These are phyloP conservation scores for Drosophila malerkotliana DNA, from an alignment of 1,140 invertebrate genomes.

Conservation along the genomic window DNA sequence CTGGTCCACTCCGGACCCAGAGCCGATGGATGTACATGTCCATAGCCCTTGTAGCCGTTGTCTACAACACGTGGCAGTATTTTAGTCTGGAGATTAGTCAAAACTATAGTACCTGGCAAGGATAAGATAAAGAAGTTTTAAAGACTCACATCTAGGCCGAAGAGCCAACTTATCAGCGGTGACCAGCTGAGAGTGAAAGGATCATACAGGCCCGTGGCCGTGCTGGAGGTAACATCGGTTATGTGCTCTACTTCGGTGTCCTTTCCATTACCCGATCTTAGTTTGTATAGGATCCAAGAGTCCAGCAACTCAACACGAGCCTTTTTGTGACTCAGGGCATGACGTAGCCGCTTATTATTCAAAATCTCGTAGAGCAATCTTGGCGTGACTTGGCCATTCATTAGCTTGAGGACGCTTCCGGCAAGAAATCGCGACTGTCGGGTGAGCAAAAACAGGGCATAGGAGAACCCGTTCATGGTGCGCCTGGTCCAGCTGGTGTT, in stretches of 20 bases:
- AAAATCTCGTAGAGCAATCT: slow-evolving; percentile 91
- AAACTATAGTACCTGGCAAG: not conserved
- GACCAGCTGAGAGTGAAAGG: slow-evolving; percentile 95
- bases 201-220: slow-evolving; percentile 96
- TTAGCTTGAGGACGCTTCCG: slow-evolving; percentile 90
- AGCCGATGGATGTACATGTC: slow-evolving; percentile 86
- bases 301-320: slow-evolving; percentile 96
- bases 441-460: slow-evolving; percentile 90
- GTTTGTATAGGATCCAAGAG: slow-evolving; percentile 95
- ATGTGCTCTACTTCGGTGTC: slow-evolving; percentile 86
- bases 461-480: slow-evolving; percentile 84
- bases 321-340: slow-evolving; percentile 86
- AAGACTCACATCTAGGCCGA: slow-evolving; percentile 88
- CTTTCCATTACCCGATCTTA: slow-evolving; percentile 81
- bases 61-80: slow-evolving; percentile 93
- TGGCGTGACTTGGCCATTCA: slow-evolving; percentile 93
- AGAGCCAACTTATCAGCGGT: slow-evolving; percentile 55
- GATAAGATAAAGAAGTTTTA: not conserved
- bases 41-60: slow-evolving; percentile 90
- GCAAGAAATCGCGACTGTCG: slow-evolving; percentile 92
- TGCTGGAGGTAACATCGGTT: slow-evolving; percentile 94
- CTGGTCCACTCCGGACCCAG: slow-evolving; percentile 87
- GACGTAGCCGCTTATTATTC: slow-evolving; percentile 88
- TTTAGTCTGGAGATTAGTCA: slow-evolving; percentile 84
- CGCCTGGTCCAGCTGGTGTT: slow-evolving; percentile 92